Percentiles rank a stretch among this genome's conserved stretches.
These are phyloP conservation scores for Chaetogeoica ovagalla DNA, from an alignment of 2,888 invertebrate genomes.

Conservation along the genomic window DNA sequence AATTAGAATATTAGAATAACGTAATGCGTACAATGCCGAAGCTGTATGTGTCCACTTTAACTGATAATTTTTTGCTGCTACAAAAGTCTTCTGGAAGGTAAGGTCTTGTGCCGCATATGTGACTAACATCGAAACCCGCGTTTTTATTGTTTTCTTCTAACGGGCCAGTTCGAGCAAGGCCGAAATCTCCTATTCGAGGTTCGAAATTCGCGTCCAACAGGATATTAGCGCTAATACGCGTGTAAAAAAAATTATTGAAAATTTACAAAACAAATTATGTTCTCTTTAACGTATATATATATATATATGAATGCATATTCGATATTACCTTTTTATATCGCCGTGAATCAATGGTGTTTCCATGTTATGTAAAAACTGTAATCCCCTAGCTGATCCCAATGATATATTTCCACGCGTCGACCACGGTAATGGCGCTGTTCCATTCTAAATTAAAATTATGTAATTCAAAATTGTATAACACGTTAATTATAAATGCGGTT, in stretches of 20 bases:
- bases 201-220: slow-evolving; percentile 82
- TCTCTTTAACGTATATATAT: too few species aligned
- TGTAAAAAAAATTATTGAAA: neutral
- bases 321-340: slow-evolving; percentile 78
- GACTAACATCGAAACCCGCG: slow-evolving; percentile 66
- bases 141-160: slow-evolving; percentile 66
- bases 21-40: slow-evolving; percentile 73
- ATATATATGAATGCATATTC: too few species aligned
- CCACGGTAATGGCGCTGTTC: slow-evolving; percentile 73
- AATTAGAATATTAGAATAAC: neutral
- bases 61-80: slow-evolving; percentile 74
- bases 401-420: slow-evolving; percentile 78
- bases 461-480: neutral
- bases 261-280: neutral
- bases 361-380: slow-evolving; percentile 83
- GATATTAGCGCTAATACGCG: slow-evolving; percentile 74
- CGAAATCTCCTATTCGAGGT: slow-evolving; percentile 95
- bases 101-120: slow-evolving; percentile 89
- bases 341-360: slow-evolving; percentile 88
- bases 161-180: slow-evolving; percentile 80
- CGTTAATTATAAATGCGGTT: neutral
- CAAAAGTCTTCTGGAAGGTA: slow-evolving; percentile 92
- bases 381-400: slow-evolving; percentile 84
- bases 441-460: slow-evolving; percentile 56
- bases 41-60: slow-evolving; percentile 91